These are phyloP conservation scores for Hirtodrosophila trivittata DNA, from an alignment of 2,888 invertebrate species.

Conservation along the genomic window DNA sequence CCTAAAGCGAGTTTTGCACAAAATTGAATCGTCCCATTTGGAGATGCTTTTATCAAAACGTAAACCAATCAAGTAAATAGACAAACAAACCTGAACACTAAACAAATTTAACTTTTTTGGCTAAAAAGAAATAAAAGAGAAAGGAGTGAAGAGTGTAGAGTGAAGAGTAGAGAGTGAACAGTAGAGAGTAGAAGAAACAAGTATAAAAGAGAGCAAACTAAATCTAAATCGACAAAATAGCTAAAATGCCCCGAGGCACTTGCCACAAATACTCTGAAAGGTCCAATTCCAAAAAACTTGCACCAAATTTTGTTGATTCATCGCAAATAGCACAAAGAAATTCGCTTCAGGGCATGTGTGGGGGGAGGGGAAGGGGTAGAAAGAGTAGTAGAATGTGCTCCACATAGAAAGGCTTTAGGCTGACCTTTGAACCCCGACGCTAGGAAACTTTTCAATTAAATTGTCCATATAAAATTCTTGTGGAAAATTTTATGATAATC, in stretches of 20 bases:
- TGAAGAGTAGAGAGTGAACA: no score
- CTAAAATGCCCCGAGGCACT: constrained; percentile 34
- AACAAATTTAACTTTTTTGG: constrained; percentile 60
- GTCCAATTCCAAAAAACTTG: constrained; percentile 11
- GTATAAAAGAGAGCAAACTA: constrained; percentile 4
- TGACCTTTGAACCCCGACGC: no score
- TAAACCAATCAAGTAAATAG: constrained; percentile 70
- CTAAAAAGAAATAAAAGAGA: constrained; percentile 13
- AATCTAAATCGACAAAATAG: constrained; percentile 31
- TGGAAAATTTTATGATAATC: constrained; percentile 11
- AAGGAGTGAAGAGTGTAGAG: constrained; percentile 9
- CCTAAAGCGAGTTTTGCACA: no score
- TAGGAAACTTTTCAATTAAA: constrained; percentile 64
- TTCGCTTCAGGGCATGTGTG: not conserved
- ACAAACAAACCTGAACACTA: constrained; percentile 63
- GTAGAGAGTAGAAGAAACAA: no score
- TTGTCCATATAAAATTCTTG: no score
- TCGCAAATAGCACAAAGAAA: constrained; percentile 39
- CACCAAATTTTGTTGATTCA: constrained; percentile 52
- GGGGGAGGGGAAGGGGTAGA: no score
- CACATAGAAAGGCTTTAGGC: no score
- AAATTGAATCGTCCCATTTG: constrained; percentile 39
- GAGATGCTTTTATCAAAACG: constrained; percentile 57
- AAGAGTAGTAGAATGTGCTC: no score
- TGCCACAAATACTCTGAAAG: constrained; percentile 19